These are phyloP conservation scores for Halesus radiatus DNA, from an alignment of 1,140 invertebrate species.

Conservation along the genomic window DNA sequence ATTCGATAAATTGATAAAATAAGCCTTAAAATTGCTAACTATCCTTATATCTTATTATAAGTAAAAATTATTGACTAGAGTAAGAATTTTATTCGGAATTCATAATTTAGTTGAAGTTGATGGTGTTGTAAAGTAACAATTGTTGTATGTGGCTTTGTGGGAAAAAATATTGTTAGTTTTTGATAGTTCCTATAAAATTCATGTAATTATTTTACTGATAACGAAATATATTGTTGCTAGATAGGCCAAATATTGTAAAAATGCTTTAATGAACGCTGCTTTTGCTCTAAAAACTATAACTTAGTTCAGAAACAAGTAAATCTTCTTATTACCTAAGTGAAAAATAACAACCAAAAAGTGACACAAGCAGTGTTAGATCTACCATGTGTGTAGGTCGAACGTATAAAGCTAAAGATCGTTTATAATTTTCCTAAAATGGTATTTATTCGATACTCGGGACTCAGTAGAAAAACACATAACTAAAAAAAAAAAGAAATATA, in stretches of 20 bases:
- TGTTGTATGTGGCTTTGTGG: constrained; percentile 16
- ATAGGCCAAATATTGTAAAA: neutral
- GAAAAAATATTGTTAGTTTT: constrained; percentile 11
- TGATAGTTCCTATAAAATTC: constrained; percentile 10
- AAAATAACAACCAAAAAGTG: too few relatives aligned
- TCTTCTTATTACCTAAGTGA: too few relatives aligned
- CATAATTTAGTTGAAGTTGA: too few relatives aligned
- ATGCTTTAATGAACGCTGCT: neutral
- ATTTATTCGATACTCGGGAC: too few relatives aligned
- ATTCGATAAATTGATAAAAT: constrained; percentile 15
- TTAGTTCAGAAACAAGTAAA: too few relatives aligned
- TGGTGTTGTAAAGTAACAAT: neutral
- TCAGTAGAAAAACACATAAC: too few relatives aligned
- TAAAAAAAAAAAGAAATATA: too few relatives aligned
- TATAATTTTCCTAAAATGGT: too few relatives aligned
- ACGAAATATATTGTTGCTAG: neutral
- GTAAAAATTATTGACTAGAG: neutral
- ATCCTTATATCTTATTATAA: constrained; percentile 14
- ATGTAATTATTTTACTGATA: neutral
- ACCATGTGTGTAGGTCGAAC: too few relatives aligned
- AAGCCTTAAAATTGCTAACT: constrained; percentile 36
- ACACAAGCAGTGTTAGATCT: too few relatives aligned
- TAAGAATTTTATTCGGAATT: neutral
- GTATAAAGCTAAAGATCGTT: too few relatives aligned
- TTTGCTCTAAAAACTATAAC: too few relatives aligned